Conservation (phyloP, 2,113 vertebrate genomes). For the Laticauda laticaudata region DNA sequence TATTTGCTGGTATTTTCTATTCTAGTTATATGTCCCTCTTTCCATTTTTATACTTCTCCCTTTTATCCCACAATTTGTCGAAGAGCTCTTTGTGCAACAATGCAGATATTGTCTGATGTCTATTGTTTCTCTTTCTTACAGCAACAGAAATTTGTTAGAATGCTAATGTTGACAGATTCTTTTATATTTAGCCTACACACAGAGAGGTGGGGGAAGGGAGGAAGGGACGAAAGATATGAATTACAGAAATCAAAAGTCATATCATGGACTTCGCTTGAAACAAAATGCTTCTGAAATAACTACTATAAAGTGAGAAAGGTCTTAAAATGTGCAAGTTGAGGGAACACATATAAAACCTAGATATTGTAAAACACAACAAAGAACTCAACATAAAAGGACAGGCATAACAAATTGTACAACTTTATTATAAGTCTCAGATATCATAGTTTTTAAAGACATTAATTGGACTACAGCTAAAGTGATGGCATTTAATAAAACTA, state of each 20-base stretch:
- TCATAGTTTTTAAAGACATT: not conserved
- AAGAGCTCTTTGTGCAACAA: no score
- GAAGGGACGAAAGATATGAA: not conserved
- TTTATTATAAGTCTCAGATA: not conserved
- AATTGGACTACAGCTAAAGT: not conserved
- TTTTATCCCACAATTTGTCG: no score
- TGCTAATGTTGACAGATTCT: not conserved
- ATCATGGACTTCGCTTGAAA: not conserved
- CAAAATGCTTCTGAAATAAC: not conserved
- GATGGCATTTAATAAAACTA: not conserved
- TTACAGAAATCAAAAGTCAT: not conserved
- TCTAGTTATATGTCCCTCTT: no score
- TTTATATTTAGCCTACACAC: not conserved
- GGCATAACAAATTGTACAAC: not conserved
- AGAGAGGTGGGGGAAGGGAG: no score
- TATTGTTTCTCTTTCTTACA: no score
- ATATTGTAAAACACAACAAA: not conserved
- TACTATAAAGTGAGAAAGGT: not conserved
- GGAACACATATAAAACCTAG: not conserved
- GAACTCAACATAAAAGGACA: not conserved
- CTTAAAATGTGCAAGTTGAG: not conserved
- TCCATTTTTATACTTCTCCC: no score
- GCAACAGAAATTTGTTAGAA: not conserved
- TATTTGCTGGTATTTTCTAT: no score
- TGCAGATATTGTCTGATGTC: no score